Evolutionary conservation across 1,140 invertebrate genomes (phyloP).

Genomic region (Bradynema listronoti): DNA sequence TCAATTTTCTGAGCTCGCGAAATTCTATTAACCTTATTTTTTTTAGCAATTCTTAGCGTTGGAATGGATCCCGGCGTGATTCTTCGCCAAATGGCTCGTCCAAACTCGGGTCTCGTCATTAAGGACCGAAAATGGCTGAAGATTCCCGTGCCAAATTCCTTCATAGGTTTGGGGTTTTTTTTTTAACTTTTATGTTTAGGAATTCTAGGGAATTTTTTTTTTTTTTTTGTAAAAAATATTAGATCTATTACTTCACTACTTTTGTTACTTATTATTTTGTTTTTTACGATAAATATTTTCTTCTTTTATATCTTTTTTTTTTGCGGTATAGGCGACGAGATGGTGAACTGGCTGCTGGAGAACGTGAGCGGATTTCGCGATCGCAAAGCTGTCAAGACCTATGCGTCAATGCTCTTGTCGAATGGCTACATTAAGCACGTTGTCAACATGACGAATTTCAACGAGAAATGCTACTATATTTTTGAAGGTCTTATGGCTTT

Average conservation of each 20-base stretch:
- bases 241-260: too few relatives aligned
- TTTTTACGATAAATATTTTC: conserved; percentile 5
- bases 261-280: neutral
- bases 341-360: conserved; percentile 30
- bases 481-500: conserved; percentile 64
- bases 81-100: conserved; percentile 70
- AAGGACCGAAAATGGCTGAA: conserved; percentile 96
- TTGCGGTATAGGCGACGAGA: conserved; percentile 38
- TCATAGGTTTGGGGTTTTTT: conserved; percentile 68
- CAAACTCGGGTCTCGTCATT: conserved; percentile 90
- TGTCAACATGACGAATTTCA: conserved; percentile 95
- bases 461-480: conserved; percentile 97
- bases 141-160: conserved; percentile 92
- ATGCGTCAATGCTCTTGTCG: conserved; percentile 86
- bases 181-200: neutral
- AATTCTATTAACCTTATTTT: too few relatives aligned
- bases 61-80: conserved; percentile 58
- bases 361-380: conserved; percentile 67
- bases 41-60: conserved; percentile 7
- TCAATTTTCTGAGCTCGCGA: too few relatives aligned
- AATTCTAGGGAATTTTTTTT: too few relatives aligned
- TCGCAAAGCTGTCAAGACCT: conserved; percentile 84
- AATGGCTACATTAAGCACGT: conserved; percentile 91
- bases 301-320: conserved; percentile 5
- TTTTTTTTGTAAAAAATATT: too few relatives aligned